Conservation (phyloP, 2,113 vertebrate species). For the Cyprinus carpio region DNA sequence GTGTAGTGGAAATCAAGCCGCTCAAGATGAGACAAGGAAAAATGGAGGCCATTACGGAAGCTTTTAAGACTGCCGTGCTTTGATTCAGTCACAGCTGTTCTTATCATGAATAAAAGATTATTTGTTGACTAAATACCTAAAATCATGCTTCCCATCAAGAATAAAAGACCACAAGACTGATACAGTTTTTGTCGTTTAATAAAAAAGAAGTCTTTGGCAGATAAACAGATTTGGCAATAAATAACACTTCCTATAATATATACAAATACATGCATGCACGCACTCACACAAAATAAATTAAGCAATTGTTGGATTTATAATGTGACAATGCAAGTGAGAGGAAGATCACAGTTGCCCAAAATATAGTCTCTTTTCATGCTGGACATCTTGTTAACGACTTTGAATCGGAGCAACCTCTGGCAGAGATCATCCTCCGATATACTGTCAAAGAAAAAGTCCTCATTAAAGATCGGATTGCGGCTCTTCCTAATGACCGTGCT, state of each 20-base stretch:
- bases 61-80: constrained; percentile 31
- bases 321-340: constrained; percentile 71
- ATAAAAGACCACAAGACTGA: constrained; percentile 49
- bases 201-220: constrained; percentile 59
- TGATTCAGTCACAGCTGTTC: constrained; percentile 41
- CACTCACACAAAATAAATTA: constrained; percentile 54
- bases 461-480: constrained; percentile 87
- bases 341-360: constrained; percentile 74
- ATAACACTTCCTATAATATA: constrained; percentile 45
- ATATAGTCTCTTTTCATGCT: constrained; percentile 81
- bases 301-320: constrained; percentile 53
- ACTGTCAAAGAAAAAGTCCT: constrained; percentile 88
- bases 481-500: constrained; percentile 86
- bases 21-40: constrained; percentile 26
- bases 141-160: neutral
- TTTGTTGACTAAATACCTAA: constrained; percentile 22
- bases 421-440: constrained; percentile 78
- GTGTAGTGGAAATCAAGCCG: neutral
- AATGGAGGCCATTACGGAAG: constrained; percentile 46
- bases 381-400: constrained; percentile 83
- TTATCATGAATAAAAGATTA: constrained; percentile 47
- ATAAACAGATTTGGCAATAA: constrained; percentile 71
- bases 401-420: constrained; percentile 78
- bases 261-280: neutral
- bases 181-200: constrained; percentile 68